Base-by-base conservation (phyloP, 2,888 invertebrate species). In the Papilio gigon region DNA sequence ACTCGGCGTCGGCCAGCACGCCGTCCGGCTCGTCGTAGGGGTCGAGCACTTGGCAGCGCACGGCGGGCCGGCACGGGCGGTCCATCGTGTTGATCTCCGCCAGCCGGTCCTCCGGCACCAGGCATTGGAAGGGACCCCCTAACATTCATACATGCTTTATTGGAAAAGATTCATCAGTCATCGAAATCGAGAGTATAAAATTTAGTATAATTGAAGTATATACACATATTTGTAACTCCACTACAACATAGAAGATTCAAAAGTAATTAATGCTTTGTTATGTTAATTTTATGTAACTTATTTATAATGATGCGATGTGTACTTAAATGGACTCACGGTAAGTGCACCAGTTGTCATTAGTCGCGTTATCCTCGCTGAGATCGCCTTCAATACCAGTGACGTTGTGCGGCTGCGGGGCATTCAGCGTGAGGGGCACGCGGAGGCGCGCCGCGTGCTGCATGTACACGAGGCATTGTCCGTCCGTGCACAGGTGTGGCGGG, bases 31-130 rank as follows among this genome's bases (percentile, higher is more conserved):
- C 92, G 73, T 94, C 94, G 79, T 96, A 96, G 0, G 96, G 95
- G 82, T 95, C 93, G 35, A 94, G 88, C 50, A 96, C 93, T 77
- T 93, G 93, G 76, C 96, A 97, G 67, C 95, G 93, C 74, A 96
- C 93, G 25, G 94, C 93, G 1, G 95, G 94, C 64, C 88, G 89
- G 80, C 96, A 96, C 1, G 85, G 85, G 25, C 82, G 81, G 67
- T 87, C 84, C 6, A 84, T 79, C 20, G 80, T 72, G 8, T 71
- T 66, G 73, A 91, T 85, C 65, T 87, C 88, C 4, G 80, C 78
- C 30, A 90, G 80, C 62, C 93, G 90, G 11, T 85, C 83, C 0
- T 87, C 79, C 0, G 95, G 95, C 65, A 96, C 94, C 53, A 94
- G 85, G 80, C 96, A 95, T 73, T 92, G 86, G 1, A 88, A 87